Base-by-base conservation (phyloP, 2,797 vertebrate species). In the Chaetodon trifasciatus region DNA sequence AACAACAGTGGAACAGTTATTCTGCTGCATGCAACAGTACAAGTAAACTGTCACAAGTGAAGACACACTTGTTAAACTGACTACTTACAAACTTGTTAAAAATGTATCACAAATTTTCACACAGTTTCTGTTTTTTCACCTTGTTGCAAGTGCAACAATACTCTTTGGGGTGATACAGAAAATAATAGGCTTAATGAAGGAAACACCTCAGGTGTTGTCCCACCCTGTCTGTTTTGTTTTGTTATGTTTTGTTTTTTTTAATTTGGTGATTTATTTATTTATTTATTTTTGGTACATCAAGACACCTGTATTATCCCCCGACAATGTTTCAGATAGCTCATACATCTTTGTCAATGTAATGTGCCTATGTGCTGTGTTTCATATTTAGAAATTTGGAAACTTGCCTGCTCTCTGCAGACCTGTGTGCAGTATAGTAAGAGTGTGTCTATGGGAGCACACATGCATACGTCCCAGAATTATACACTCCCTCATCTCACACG, bases 51-150 rank as follows among this genome's bases (percentile, higher is more conserved):
- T 47, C n/a, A 49, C 21, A 2, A 0, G 28, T 67, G 32, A n/a
- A 80, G 40, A 23, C 58, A 70, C 32, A 32, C 40, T 39, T 53
- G 55, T 50, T 71, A 17, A 74, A 49, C 3, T 42, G 64, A 50
- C 37, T 13, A 61, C 11, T 55, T n/a, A 49, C 15, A 70, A 13
- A 44, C 16, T 6, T 35, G 12, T 39, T 39, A 5, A 8, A 56
- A 32, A 42, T 42, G 15, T 11, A 49, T 32, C 35, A 53, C 4
- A 70, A 9, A n/a, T 32, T 24, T 47, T 16, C 37, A 46, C 11
- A 66, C 53, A 44, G 52, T 4, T 15, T 49, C 12, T 42, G 11
- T 32, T 32, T 28, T 16, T 39, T 37, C 1, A 9, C 32, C 17
- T 50, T 28, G 10, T 64, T 8, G 8, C 4, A 44, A 6, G 19